Evolutionary conservation across 2,113 vertebrate genomes (phyloP).

Genomic region (Gopherus flavomarginatus): DNA sequence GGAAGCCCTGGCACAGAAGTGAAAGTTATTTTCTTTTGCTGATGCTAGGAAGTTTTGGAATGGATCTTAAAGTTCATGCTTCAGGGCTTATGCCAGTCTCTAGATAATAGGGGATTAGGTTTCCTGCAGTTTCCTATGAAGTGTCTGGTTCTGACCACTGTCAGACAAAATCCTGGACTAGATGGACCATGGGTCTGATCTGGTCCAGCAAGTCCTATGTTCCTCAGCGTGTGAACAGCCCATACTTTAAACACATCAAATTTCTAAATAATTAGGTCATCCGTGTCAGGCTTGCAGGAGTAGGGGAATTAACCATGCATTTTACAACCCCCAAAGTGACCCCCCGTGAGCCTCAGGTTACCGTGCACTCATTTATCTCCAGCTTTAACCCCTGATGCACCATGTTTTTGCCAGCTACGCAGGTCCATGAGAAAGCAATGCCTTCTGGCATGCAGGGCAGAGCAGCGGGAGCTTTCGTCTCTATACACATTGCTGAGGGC

Average conservation of each 20-base stretch:
- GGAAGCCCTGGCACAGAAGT: not conserved
- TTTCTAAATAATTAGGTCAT: not conserved
- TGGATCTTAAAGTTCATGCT: not conserved
- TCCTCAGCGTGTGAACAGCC: not conserved
- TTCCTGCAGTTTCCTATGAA: not conserved
- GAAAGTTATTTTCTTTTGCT: not conserved
- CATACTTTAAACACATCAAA: not conserved
- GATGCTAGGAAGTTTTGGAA: not conserved
- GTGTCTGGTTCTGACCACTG: not conserved
- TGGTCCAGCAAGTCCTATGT: not conserved
- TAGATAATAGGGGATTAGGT: not conserved
- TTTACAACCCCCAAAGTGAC: not conserved
- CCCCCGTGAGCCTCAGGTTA: not conserved
- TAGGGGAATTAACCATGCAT: not conserved
- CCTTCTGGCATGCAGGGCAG: not conserved
- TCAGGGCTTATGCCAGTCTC: not conserved
- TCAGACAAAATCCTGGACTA: not conserved
- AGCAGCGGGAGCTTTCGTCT: not conserved
- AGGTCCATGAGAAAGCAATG: not conserved
- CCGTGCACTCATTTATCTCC: not conserved
- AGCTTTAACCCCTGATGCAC: not conserved
- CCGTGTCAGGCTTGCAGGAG: not conserved
- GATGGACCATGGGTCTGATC: not conserved
- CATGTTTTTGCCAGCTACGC: not conserved
- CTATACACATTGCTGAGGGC: not conserved